phyloP scores from a whole-genome alignment of 2,888 invertebrate genomes.

The Athetis lepigone region DNA sequence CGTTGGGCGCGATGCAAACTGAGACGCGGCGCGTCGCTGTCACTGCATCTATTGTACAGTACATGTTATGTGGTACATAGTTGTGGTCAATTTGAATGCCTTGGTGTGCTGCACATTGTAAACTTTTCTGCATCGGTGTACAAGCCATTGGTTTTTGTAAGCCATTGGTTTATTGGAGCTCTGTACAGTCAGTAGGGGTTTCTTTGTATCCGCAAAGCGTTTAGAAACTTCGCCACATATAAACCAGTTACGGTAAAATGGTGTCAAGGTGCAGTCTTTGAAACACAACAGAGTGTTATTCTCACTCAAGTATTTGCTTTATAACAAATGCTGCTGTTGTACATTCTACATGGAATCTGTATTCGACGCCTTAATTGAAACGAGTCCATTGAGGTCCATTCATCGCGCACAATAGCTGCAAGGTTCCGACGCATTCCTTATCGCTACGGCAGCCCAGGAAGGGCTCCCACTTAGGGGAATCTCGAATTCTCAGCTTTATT shows the following conservation, averaged over 20 bases:
- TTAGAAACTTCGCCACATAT: slow-evolving; percentile 43
- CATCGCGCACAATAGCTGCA: slow-evolving; percentile 12
- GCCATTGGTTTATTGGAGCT: slow-evolving; percentile 3
- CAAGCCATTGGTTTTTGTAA: slow-evolving; percentile 6
- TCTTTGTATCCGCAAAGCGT: slow-evolving; percentile 46
- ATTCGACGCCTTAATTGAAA: neutral
- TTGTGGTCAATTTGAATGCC: too few relatives aligned
- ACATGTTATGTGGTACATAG: too few relatives aligned
- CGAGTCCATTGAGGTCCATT: neutral
- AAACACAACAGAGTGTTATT: slow-evolving; percentile 39
- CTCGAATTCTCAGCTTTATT: too few relatives aligned
- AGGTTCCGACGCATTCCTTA: slow-evolving; percentile 12
- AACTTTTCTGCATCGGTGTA: neutral
- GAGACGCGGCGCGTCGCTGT: slow-evolving; percentile 17
- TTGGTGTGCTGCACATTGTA: slow-evolving; percentile 1
- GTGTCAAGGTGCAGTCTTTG: slow-evolving; percentile 52
- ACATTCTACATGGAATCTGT: neutral
- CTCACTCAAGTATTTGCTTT: slow-evolving; percentile 17
- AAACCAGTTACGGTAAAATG: slow-evolving; percentile 54
- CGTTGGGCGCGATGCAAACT: slow-evolving; percentile 18
- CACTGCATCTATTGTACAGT: slow-evolving; percentile 30
- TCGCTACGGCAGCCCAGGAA: neutral
- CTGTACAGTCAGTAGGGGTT: slow-evolving; percentile 2
- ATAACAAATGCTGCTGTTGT: neutral
- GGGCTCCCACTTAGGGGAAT: neutral